Evolutionary conservation across 1,140 invertebrate genomes (phyloP).

Genomic region (Marisa cornuarietis): DNA sequence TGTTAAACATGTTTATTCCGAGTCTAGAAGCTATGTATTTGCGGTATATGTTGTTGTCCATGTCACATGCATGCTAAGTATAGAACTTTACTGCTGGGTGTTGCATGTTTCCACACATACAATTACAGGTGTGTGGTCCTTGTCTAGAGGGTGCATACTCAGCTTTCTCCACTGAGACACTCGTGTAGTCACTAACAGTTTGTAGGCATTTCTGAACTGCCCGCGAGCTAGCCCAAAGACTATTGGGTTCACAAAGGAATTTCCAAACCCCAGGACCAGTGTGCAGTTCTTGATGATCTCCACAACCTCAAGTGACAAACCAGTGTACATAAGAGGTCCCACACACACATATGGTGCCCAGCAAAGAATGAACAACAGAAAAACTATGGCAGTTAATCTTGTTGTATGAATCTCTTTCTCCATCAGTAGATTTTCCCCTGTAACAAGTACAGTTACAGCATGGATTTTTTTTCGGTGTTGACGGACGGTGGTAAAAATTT

Average conservation of each 20-base stretch:
- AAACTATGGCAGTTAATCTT: slow-evolving; percentile 31
- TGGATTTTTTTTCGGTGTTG: slow-evolving; percentile 19
- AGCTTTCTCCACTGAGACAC: background rate
- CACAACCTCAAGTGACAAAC: slow-evolving; percentile 21
- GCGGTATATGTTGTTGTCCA: too few species aligned
- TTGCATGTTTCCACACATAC: too few species aligned
- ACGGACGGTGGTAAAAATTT: slow-evolving; percentile 29
- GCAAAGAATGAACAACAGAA: slow-evolving; percentile 42
- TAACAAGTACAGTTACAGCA: background rate
- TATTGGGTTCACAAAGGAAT: slow-evolving; percentile 42
- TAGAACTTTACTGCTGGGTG: too few species aligned
- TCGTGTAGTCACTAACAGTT: background rate
- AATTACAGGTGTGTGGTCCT: background rate
- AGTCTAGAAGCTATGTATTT: too few species aligned
- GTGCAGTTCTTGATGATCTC: slow-evolving; percentile 38
- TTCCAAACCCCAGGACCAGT: slow-evolving; percentile 32
- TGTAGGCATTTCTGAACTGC: slow-evolving; percentile 34
- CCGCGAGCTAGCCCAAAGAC: slow-evolving; percentile 38
- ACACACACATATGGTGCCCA: slow-evolving; percentile 39
- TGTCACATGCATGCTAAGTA: too few species aligned
- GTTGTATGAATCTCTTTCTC: slow-evolving; percentile 33
- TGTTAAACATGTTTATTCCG: too few species aligned
- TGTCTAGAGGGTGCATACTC: background rate
- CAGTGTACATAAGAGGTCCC: slow-evolving; percentile 36
- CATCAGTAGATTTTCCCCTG: slow-evolving; percentile 12